These are phyloP conservation scores for Tragelaphus imberbis DNA, from an alignment of 2,113 vertebrate species.

Conservation along the genomic window DNA sequence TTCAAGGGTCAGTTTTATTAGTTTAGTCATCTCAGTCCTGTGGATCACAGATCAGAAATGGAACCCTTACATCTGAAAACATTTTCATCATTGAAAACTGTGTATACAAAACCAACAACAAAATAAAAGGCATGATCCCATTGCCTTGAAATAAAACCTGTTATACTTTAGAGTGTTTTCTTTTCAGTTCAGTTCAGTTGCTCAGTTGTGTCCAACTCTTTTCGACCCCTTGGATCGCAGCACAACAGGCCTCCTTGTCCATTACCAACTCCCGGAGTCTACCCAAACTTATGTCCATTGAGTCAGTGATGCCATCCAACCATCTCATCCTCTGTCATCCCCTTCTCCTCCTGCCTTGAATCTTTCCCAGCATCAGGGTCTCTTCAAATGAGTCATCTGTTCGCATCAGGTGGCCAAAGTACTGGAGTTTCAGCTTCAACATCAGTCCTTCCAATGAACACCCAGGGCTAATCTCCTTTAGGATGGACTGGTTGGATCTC, in stretches of 20 bases:
- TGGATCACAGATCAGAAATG: background rate
- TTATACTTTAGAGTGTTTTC: background rate
- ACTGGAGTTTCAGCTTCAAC: background rate
- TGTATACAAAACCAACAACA: background rate
- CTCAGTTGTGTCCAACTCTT: background rate
- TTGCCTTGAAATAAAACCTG: background rate
- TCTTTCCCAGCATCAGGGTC: background rate
- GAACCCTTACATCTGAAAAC: background rate
- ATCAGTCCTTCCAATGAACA: background rate
- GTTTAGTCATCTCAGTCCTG: background rate
- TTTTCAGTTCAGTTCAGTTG: background rate
- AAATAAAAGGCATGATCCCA: background rate
- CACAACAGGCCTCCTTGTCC: background rate
- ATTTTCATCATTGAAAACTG: background rate
- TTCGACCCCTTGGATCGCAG: background rate
- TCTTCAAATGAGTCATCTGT: background rate
- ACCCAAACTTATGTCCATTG: background rate
- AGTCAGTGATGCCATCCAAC: background rate
- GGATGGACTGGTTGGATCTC: background rate
- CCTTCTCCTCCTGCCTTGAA: background rate
- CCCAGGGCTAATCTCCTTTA: background rate
- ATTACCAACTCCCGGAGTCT: background rate
- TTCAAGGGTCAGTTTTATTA: background rate
- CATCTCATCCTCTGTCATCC: background rate
- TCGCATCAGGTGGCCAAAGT: background rate